A percentile compares a stretch with the other conserved stretches of the same genome.
phyloP scores from a whole-genome alignment of 2,797 vertebrate species.

The Hephaestus fuliginosus region DNA sequence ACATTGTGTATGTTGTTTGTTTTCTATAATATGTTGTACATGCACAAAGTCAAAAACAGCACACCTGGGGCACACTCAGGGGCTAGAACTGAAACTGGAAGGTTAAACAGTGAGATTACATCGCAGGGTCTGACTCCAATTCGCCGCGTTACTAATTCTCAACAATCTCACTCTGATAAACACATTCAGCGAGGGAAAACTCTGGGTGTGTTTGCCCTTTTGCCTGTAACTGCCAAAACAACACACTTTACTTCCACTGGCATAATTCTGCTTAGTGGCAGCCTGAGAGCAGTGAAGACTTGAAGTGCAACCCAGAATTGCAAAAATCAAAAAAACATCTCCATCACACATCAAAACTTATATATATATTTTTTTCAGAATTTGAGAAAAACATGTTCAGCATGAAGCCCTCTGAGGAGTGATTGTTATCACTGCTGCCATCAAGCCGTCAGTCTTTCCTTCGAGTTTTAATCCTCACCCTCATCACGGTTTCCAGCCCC shows the following conservation, averaged over 20 bases:
- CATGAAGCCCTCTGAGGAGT: conserved; percentile 22
- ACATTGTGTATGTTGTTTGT: background rate
- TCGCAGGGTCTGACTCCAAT: background rate
- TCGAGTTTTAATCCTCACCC: conserved; percentile 57
- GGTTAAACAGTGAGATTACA: conserved; percentile 24
- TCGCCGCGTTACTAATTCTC: conserved; percentile 50
- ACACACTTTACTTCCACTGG: conserved; percentile 44
- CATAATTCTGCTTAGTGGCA: conserved; percentile 38
- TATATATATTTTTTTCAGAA: conserved; percentile 1
- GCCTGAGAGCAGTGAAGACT: conserved; percentile 28
- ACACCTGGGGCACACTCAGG: background rate
- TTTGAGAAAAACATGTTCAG: conserved; percentile 48
- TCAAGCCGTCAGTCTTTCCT: conserved; percentile 45
- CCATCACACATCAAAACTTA: conserved; percentile 38
- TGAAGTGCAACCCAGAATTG: conserved; percentile 25
- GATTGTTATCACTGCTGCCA: conserved; percentile 37
- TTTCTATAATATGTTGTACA: background rate
- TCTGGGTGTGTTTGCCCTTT: conserved; percentile 51
- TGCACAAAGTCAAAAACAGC: background rate
- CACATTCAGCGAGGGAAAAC: conserved; percentile 45
- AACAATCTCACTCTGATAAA: conserved; percentile 53
- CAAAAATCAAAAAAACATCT: conserved; percentile 35
- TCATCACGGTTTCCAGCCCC: conserved; percentile 48
- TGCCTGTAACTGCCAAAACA: conserved; percentile 57
- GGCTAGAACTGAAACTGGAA: background rate